Evolutionary conservation across 2,113 vertebrate species (phyloP).

Genomic region (Odocoileus virginianus): DNA sequence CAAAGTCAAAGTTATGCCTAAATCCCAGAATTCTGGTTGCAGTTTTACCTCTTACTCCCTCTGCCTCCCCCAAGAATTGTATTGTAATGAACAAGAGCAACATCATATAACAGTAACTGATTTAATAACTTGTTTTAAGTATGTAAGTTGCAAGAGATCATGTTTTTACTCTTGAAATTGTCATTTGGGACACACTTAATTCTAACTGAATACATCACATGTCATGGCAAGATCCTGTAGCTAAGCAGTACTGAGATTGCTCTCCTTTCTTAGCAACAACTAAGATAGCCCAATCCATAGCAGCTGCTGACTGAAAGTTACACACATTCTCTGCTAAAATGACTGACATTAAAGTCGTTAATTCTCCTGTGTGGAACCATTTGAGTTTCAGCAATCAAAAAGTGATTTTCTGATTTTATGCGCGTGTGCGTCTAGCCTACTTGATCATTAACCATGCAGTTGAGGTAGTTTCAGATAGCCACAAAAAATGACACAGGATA

Average conservation of each 20-base stretch:
- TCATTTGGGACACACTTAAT: not conserved
- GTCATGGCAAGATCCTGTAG: not conserved
- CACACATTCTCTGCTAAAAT: not conserved
- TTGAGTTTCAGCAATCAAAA: not conserved
- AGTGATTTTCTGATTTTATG: not conserved
- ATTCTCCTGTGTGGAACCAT: not conserved
- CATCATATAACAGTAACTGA: not conserved
- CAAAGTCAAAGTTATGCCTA: not conserved
- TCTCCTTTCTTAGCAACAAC: not conserved
- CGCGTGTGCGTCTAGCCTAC: rapidly evolving
- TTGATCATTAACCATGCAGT: not conserved
- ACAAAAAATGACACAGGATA: not conserved
- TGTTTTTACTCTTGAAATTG: not conserved
- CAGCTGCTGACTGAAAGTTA: not conserved
- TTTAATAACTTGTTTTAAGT: not conserved
- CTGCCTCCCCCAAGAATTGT: not conserved
- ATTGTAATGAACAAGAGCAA: not conserved
- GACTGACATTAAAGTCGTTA: not conserved
- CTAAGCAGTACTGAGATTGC: not conserved
- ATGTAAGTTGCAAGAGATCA: not conserved
- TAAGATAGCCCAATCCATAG: not conserved
- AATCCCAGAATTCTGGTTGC: not conserved
- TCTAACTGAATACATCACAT: rapidly evolving
- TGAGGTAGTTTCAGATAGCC: not conserved
- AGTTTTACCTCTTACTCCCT: not conserved